phyloP scores from a whole-genome alignment of 2,113 vertebrate genomes.

The Hippolais icterina region DNA sequence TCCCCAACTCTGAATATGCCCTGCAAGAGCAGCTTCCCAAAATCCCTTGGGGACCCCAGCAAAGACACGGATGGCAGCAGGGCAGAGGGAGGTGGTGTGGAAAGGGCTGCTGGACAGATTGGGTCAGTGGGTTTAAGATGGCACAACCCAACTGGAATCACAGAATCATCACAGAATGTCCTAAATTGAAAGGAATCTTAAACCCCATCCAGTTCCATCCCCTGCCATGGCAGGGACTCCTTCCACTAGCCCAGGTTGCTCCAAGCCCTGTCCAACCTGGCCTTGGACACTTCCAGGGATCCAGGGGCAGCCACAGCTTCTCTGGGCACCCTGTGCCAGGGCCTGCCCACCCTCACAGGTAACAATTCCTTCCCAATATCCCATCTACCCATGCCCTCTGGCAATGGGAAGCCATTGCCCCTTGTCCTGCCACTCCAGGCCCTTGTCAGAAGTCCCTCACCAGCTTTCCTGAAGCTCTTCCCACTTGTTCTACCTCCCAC shows the following conservation, averaged over 20 bases:
- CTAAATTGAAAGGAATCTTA: background rate
- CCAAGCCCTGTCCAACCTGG: fast-evolving
- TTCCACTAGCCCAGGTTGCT: fast-evolving
- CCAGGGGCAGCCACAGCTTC: background rate
- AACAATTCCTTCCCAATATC: fast-evolving
- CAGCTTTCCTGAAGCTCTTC: background rate
- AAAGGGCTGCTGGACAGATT: background rate
- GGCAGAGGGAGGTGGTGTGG: background rate
- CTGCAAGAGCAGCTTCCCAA: background rate
- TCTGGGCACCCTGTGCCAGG: background rate
- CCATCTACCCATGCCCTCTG: fast-evolving
- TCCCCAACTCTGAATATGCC: fast-evolving
- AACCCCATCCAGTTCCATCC: fast-evolving
- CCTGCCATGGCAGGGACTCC: background rate
- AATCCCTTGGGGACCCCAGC: fast-evolving
- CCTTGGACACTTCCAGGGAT: background rate
- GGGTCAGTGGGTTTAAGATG: background rate
- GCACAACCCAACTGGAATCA: background rate
- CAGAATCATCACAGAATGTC: background rate
- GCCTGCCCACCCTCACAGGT: fast-evolving
- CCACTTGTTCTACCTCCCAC: fast-evolving
- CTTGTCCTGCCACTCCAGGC: background rate
- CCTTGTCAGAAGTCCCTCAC: background rate
- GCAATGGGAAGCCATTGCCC: background rate
- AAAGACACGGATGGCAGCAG: background rate